Evolutionary conservation across 1,140 invertebrate genomes (phyloP).

Genomic region (Phocides pigmalion): DNA sequence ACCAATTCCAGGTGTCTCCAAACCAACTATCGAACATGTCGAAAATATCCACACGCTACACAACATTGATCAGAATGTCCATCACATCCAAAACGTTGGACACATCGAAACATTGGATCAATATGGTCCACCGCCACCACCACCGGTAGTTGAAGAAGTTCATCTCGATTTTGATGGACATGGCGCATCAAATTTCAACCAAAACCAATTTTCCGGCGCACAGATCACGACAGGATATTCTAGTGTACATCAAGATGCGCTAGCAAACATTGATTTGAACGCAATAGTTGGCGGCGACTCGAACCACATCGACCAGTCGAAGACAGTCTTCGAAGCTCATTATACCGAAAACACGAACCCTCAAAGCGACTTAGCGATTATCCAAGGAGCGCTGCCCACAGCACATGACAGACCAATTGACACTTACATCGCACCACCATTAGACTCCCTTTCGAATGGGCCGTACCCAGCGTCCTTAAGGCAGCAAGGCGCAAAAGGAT

Average conservation of each 20-base stretch:
- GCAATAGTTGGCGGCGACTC: slow-evolving; percentile 77
- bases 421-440: slow-evolving; percentile 81
- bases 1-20: slow-evolving; percentile 88
- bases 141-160: slow-evolving; percentile 56
- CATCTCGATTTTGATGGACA: slow-evolving; percentile 58
- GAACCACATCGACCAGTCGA: slow-evolving; percentile 79
- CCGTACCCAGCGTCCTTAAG: slow-evolving; percentile 80
- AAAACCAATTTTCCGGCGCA: slow-evolving; percentile 52
- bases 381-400: slow-evolving; percentile 43
- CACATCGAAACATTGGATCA: slow-evolving; percentile 55
- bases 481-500: slow-evolving; percentile 79
- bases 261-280: slow-evolving; percentile 77
- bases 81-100: slow-evolving; percentile 22
- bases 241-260: slow-evolving; percentile 74
- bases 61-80: slow-evolving; percentile 32
- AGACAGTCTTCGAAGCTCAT: slow-evolving; percentile 81
- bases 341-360: slow-evolving; percentile 67
- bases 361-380: slow-evolving; percentile 45
- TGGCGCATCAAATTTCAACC: slow-evolving; percentile 46
- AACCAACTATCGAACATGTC: slow-evolving; percentile 49
- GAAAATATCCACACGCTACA: slow-evolving; percentile 47
- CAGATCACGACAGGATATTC: slow-evolving; percentile 71
- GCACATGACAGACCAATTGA: slow-evolving; percentile 62
- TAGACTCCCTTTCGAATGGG: slow-evolving; percentile 76
- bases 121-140: slow-evolving; percentile 64